phyloP scores from a whole-genome alignment of 2,113 vertebrate species.

The Sphyrna mokarran region DNA sequence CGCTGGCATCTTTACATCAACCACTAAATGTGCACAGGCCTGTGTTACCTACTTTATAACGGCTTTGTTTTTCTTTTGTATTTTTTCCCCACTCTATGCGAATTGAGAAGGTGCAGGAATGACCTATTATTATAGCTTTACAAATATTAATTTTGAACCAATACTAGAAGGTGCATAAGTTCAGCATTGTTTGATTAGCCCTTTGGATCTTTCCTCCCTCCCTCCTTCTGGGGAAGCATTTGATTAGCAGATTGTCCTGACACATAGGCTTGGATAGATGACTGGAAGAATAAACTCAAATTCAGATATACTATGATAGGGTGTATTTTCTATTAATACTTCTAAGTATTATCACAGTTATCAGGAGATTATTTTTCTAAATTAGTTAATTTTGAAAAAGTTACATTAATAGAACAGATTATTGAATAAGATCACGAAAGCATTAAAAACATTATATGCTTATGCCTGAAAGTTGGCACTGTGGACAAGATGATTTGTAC shows the following conservation, averaged over 20 bases:
- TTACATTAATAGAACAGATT: neutral
- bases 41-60: neutral
- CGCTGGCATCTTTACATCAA: too few relatives aligned
- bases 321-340: neutral
- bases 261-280: neutral
- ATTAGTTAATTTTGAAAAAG: neutral
- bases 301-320: neutral
- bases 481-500: neutral
- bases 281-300: neutral
- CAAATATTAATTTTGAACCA: conserved; percentile 1
- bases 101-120: neutral
- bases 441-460: neutral
- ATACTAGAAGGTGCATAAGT: neutral
- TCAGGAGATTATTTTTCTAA: neutral
- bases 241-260: neutral
- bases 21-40: too few relatives aligned
- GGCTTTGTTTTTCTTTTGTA: neutral
- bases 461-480: neutral
- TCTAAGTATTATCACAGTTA: neutral
- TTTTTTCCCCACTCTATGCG: neutral
- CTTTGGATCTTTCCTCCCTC: neutral
- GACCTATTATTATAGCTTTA: neutral
- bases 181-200: neutral
- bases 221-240: neutral
- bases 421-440: neutral